phyloP scores from a whole-genome alignment of 2,888 invertebrate genomes.

The Acleris cristana region DNA sequence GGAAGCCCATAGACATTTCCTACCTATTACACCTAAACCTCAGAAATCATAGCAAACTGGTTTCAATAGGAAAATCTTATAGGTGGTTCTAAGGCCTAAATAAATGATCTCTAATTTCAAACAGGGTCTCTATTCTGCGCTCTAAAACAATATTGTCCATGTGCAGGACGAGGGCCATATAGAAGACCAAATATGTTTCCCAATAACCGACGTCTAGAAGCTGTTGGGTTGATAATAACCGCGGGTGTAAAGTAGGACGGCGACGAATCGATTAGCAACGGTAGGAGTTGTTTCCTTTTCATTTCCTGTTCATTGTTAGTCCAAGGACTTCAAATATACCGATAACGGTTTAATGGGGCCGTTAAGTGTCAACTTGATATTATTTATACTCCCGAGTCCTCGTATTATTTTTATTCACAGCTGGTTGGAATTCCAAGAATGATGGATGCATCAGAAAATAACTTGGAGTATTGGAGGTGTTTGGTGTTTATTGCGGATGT shows the following conservation, averaged over 20 bases:
- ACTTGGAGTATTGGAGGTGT: conserved; percentile 4
- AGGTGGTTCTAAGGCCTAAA: no score
- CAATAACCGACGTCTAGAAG: no score
- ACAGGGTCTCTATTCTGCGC: no score
- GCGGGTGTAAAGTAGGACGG: neutral
- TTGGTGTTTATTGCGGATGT: neutral
- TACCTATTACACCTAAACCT: no score
- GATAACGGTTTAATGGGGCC: neutral
- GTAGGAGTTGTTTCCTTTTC: neutral
- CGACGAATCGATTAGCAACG: neutral
- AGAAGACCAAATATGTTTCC: no score
- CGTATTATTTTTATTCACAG: conserved; percentile 13
- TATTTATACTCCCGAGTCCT: conserved; percentile 1
- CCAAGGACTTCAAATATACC: conserved; percentile 7
- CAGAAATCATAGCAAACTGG: no score
- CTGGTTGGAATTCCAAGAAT: conserved; percentile 5
- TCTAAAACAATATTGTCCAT: no score
- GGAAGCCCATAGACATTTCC: no score
- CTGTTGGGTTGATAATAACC: no score
- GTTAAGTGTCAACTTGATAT: conserved; percentile 13
- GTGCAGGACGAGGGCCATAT: no score
- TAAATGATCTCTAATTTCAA: no score
- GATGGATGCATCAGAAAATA: conserved; percentile 6
- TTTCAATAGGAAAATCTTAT: no score
- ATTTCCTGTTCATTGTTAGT: conserved; percentile 23